Conservation (phyloP, 2,113 vertebrate species). For the Apistogramma diplotaenia region DNA sequence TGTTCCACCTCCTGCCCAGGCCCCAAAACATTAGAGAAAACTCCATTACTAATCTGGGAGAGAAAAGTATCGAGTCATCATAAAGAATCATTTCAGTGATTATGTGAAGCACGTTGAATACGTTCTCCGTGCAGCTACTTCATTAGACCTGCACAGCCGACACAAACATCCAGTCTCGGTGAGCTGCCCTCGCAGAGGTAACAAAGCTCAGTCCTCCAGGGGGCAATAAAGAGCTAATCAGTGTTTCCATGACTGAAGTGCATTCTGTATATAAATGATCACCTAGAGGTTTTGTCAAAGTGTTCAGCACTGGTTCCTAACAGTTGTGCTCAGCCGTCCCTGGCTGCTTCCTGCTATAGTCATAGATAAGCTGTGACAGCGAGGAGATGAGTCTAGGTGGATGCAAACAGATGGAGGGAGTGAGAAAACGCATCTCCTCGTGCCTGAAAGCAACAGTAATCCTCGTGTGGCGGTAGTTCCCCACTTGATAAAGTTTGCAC, state of each 20-base stretch:
- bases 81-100: neutral
- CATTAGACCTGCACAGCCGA: neutral
- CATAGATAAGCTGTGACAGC: neutral
- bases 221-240: neutral
- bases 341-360: neutral
- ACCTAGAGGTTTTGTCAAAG: neutral
- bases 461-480: neutral
- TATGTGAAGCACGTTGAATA: neutral
- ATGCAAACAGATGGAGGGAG: neutral
- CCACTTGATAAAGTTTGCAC: neutral
- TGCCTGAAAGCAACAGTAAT: neutral
- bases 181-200: neutral
- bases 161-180: neutral
- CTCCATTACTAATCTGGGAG: neutral
- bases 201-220: neutral
- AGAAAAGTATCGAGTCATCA: neutral
- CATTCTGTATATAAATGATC: neutral
- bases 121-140: neutral
- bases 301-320: neutral
- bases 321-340: neutral
- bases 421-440: neutral
- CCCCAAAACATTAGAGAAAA: neutral
- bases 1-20: no score
- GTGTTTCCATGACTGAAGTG: neutral
- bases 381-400: neutral